Base-by-base conservation (phyloP, 1,140 invertebrate species). In the Leptestheria dahalacensis region DNA sequence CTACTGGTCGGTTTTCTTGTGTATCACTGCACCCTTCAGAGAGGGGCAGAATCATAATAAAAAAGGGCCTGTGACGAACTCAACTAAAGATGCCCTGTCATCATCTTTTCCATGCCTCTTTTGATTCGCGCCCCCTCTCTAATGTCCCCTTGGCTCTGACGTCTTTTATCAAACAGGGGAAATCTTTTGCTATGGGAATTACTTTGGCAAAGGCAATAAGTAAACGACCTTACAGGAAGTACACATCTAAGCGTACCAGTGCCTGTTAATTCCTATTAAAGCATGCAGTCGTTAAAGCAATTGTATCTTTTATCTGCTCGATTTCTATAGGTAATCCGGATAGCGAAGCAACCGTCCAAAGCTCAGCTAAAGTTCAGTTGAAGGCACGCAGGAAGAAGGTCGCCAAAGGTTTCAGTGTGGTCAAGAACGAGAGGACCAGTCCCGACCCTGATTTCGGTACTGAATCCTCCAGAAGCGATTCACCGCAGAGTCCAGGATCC, bases 361-460 rank as follows among this genome's bases (percentile, higher is more conserved):
- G n/a, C 11, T 15, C 20, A 15, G 20, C 25, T 28, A 60, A 60
- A 50, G 10, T 29, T 33, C n/a, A 48, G 20, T n/a, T 20, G 25
- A 60, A 60, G n/a, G 23, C 48, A 18, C 21, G 25, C 23, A 15
- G 26, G 2, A 60, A 51, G 29, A 29, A 50, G 12, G 48, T 28
- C 48, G 51, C 26, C 24, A 60, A 3, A 26, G n/a, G 26, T 23
- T 18, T 24, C 18, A 49, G 29, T 52, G 24, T 23, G 18, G 58
- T 60, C 48, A 60, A 60, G 51, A 48, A 21, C 15, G 58, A 60
- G 29, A 48, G 58, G 26, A 51, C 15, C 48, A 60, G 48, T 29
- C 58, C 58, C 10, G 57, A 58, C 3, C 23, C 48, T 20, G 57
- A 58, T 6, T 47, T 46, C 18, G 48, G 46, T 18, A 58, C 57